These are phyloP conservation scores for Pseudanteris insignis DNA, from an alignment of 2,888 invertebrate species.

Conservation along the genomic window DNA sequence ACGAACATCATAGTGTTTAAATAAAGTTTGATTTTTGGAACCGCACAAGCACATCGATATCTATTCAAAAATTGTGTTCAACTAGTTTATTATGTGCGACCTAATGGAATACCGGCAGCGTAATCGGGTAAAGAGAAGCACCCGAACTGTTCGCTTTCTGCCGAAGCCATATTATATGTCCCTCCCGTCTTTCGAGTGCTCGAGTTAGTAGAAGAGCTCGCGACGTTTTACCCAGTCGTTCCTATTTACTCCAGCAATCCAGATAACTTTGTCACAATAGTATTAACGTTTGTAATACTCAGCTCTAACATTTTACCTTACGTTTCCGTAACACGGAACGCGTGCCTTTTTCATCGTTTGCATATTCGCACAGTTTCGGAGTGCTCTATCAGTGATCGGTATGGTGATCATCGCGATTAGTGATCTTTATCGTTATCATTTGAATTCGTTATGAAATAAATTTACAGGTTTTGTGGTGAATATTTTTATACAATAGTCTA, in stretches of 20 bases:
- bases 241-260: slow-evolving; percentile 42
- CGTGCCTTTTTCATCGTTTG: too few relatives aligned
- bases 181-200: slow-evolving; percentile 40
- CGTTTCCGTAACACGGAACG: too few relatives aligned
- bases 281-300: slow-evolving; percentile 8
- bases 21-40: too few relatives aligned
- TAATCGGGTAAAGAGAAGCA: slow-evolving; percentile 67
- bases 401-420: too few relatives aligned
- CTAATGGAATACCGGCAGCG: slow-evolving; percentile 58
- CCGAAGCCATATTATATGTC: slow-evolving; percentile 58
- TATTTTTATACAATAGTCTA: too few relatives aligned
- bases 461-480: too few relatives aligned
- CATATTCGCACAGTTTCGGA: neutral
- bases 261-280: slow-evolving; percentile 29
- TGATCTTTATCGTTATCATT: too few relatives aligned
- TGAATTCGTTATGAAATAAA: neutral
- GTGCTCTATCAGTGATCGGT: too few relatives aligned
- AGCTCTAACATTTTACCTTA: too few relatives aligned
- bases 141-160: slow-evolving; percentile 59
- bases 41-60: slow-evolving; percentile 39
- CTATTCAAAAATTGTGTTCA: slow-evolving; percentile 44
- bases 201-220: slow-evolving; percentile 38
- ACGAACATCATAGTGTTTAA: too few relatives aligned
- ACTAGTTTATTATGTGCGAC: slow-evolving; percentile 50
- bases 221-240: slow-evolving; percentile 38